Conservation (phyloP, 2,797 vertebrate species). For the Leuciscus waleckii region DNA sequence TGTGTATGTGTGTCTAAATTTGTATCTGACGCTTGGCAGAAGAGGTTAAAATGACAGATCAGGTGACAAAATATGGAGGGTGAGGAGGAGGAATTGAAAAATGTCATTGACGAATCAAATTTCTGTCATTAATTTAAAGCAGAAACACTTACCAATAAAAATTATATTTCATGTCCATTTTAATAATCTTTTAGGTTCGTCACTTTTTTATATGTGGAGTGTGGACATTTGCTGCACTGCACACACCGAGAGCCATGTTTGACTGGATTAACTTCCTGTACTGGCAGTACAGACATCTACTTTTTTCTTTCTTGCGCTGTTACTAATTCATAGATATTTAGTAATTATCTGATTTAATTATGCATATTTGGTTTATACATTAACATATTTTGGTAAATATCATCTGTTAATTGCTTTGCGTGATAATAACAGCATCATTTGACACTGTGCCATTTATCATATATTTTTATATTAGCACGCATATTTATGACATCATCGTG, state of each 20-base stretch:
- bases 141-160: background rate
- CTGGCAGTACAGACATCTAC: slow-evolving; percentile 62
- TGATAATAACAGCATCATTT: slow-evolving; percentile 11
- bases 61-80: slow-evolving; percentile 73
- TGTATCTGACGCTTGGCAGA: slow-evolving; percentile 51
- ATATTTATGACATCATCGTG: slow-evolving; percentile 9
- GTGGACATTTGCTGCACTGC: slow-evolving; percentile 33
- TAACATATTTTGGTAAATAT: slow-evolving; percentile 10
- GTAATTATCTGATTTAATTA: slow-evolving; percentile 12
- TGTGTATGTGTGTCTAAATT: slow-evolving; percentile 29
- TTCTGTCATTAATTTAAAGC: slow-evolving; percentile 20
- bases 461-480: background rate
- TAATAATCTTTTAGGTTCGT: background rate
- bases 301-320: slow-evolving; percentile 1
- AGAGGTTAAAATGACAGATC: slow-evolving; percentile 58
- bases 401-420: slow-evolving; percentile 10
- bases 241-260: slow-evolving; percentile 63
- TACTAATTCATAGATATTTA: slow-evolving; percentile 5
- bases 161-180: background rate
- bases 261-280: slow-evolving; percentile 77
- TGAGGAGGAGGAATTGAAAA: slow-evolving; percentile 86
- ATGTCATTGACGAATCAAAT: slow-evolving; percentile 69
- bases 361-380: background rate
- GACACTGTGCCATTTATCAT: background rate
- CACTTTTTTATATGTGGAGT: slow-evolving; percentile 10